phyloP scores from a whole-genome alignment of 2,797 vertebrate genomes.

The Anableps anableps region DNA sequence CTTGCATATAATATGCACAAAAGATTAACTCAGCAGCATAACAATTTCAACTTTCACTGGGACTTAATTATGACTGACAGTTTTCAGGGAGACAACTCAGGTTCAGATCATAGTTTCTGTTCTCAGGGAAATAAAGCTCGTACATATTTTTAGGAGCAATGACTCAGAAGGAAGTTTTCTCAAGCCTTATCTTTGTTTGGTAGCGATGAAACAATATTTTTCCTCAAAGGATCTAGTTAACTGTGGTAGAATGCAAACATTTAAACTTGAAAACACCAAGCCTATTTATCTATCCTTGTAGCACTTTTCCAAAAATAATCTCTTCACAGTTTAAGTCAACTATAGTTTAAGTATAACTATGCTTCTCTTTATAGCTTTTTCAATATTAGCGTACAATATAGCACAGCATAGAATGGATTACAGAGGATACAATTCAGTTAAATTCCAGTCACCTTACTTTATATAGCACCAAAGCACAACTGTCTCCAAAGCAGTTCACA shows the following conservation, averaged over 20 bases:
- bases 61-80: slow-evolving; percentile 43
- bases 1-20: slow-evolving; percentile 36
- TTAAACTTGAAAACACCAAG: neutral
- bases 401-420: neutral
- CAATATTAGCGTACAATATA: neutral
- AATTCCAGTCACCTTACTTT: neutral
- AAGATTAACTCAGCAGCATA: slow-evolving; percentile 37
- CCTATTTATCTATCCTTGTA: neutral
- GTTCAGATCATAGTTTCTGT: slow-evolving; percentile 29
- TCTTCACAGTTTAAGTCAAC: neutral
- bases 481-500: neutral
- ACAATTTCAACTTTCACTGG: slow-evolving; percentile 25
- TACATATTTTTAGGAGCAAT: slow-evolving; percentile 13
- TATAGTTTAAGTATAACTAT: neutral
- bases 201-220: neutral
- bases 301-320: neutral
- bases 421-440: neutral
- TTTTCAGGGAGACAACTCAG: slow-evolving; percentile 27
- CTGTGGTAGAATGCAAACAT: neutral
- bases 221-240: neutral
- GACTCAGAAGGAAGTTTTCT: slow-evolving; percentile 22
- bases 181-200: neutral
- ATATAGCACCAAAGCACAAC: neutral
- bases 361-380: neutral
- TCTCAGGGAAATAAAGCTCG: slow-evolving; percentile 38